Base-by-base conservation (phyloP, 2,113 vertebrate species). In the sheep (Ovis aries) region DNA sequence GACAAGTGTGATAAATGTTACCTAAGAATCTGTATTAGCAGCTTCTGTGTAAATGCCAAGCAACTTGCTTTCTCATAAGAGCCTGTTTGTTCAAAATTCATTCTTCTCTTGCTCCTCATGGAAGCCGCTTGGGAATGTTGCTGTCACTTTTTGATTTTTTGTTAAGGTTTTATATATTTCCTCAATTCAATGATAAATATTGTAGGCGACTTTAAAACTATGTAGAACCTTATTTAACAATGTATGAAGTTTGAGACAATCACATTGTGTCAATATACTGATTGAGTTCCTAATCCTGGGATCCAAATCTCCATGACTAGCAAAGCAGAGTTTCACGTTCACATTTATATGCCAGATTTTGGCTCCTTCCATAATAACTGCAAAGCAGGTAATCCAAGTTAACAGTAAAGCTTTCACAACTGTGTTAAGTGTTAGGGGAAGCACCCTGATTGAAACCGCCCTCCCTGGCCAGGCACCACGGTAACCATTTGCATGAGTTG, bases 21-120 rank as follows among this genome's bases (percentile, higher is more conserved):
- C 6, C 0, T 6, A 25, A 52, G 36, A 53, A 52, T 33, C 9
- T 4, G 19, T 29, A 15, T 57, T 13, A 23, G 40, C 3, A 0
- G 16, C 40, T 21, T 64, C 60, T 14, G 3, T 25, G 81, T 27
- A 48, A 52, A 33, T 57, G 25, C 29, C 43, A 25, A 91, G 48
- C 5, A 25, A 19, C 27, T 60, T 29, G 25, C 52, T 85, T 53
- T 74, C 78, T 6, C 9, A 7, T 17, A 15, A n/a, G 62, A 7
- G n/a, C 36, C 10, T 27, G 9, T 36, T 11, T 15, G 57, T 92
- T 43, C 45, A 55, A 27, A 81, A 74, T 6, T 40, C 60, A 27
- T 10, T 4, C 6, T n/a, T 36, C 33, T 74, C 71, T 77, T 31
- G 19, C 62, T 36, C 19, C 6, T 23, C 36, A 16, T 23, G 29